Conservation (phyloP, 2,113 vertebrate genomes). For the Pseudorasbora parva region DNA sequence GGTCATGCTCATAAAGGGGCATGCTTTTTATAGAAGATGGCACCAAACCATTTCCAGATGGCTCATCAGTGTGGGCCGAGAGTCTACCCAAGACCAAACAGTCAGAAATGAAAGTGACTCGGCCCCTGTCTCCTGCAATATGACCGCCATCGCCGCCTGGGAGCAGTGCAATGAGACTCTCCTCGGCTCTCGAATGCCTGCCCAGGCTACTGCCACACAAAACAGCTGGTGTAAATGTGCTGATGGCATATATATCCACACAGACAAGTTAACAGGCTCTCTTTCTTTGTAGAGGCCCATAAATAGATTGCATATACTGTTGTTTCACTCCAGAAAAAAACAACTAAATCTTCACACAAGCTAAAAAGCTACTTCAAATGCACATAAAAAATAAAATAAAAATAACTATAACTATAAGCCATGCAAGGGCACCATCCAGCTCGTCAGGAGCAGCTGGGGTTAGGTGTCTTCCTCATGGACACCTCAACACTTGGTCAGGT, state of each 20-base stretch:
- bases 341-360: background rate
- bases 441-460: too few relatives aligned
- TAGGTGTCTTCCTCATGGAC: too few relatives aligned
- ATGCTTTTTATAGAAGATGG: constrained; percentile 58
- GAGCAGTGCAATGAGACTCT: constrained; percentile 38
- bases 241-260: constrained; percentile 22
- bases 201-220: constrained; percentile 22
- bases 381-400: too few relatives aligned
- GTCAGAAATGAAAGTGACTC: constrained; percentile 18
- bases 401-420: too few relatives aligned
- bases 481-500: too few relatives aligned
- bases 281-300: background rate
- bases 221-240: constrained; percentile 40
- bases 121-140: constrained; percentile 34
- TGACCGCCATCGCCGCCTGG: constrained; percentile 34
- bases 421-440: too few relatives aligned
- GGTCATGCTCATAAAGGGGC: constrained; percentile 52
- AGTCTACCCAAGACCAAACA: constrained; percentile 39
- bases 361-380: background rate
- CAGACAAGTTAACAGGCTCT: constrained; percentile 30
- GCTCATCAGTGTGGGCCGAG: constrained; percentile 51
- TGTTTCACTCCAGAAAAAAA: background rate
- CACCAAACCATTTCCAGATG: constrained; percentile 62
- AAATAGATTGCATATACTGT: background rate
- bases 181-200: constrained; percentile 23